Conservation (phyloP, 30 jellyfish, hydroid and myxozoan species). For the Cassiopea xamachana region DNA sequence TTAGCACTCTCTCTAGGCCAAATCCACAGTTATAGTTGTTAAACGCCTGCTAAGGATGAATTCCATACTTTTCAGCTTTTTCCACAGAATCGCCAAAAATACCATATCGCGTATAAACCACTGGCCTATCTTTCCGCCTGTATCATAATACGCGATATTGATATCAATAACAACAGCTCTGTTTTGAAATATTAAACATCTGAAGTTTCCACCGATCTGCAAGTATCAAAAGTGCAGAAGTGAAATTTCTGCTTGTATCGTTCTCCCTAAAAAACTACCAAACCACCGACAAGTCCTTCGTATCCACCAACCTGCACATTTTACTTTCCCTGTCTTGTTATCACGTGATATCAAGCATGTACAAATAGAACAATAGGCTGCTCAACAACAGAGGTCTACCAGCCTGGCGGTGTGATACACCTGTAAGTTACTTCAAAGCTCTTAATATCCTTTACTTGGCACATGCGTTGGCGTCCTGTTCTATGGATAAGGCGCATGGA, state of each 20-base stretch:
- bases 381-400: background rate
- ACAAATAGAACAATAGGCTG: background rate
- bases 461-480: background rate
- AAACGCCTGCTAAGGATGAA: background rate
- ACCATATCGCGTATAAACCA: background rate
- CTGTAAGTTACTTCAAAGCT: background rate
- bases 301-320: background rate
- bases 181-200: background rate
- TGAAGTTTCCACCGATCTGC: background rate
- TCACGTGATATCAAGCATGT: slow-evolving; percentile 17
- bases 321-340: background rate
- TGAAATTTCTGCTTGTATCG: background rate
- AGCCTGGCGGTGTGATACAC: background rate
- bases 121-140: slow-evolving; percentile 4
- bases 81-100: slow-evolving; percentile 2
- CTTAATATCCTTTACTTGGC: background rate
- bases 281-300: background rate
- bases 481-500: no score
- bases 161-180: background rate
- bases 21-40: background rate
- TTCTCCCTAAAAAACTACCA: background rate
- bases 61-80: background rate
- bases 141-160: background rate
- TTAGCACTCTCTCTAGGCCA: background rate
- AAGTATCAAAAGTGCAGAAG: background rate